phyloP scores from a whole-genome alignment of 2,113 vertebrate genomes.

The Vulpes lagopus region DNA sequence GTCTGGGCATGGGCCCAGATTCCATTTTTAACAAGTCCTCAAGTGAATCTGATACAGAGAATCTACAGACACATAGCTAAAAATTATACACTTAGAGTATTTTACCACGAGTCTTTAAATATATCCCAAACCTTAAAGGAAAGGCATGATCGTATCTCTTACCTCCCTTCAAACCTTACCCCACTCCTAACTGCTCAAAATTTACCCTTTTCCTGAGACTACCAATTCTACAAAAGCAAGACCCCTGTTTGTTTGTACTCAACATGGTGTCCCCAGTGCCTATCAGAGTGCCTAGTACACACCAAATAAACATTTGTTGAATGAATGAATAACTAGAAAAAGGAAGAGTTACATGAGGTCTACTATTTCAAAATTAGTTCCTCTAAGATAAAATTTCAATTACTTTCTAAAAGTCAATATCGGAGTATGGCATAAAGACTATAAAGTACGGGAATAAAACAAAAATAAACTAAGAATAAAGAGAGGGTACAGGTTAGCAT shows the following conservation, averaged over 20 bases:
- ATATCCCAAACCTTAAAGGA: slow-evolving; percentile 55
- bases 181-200: slow-evolving; percentile 6
- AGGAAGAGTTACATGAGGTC: background rate
- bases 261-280: background rate
- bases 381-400: slow-evolving; percentile 38
- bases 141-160: slow-evolving; percentile 5
- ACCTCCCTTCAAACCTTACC: background rate
- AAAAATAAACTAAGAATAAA: slow-evolving; percentile 33
- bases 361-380: slow-evolving; percentile 54
- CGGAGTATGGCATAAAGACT: slow-evolving; percentile 25
- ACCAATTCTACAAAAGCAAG: slow-evolving; percentile 34
- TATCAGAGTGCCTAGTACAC: slow-evolving; percentile 1
- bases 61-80: slow-evolving; percentile 55
- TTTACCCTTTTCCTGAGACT: slow-evolving; percentile 31
- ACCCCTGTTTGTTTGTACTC: slow-evolving; percentile 48
- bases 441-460: background rate
- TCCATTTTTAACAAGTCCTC: slow-evolving; percentile 73
- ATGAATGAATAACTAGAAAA: slow-evolving; percentile 43
- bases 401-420: slow-evolving; percentile 50
- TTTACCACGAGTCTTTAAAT: slow-evolving; percentile 52
- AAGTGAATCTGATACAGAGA: slow-evolving; percentile 54
- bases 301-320: background rate
- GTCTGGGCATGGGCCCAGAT: slow-evolving; percentile 41
- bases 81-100: slow-evolving; percentile 61
- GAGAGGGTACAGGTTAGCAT: background rate